A percentile compares a stretch with the other conserved stretches of the same genome.
These are phyloP conservation scores for Cecropterus lyciades DNA, from an alignment of 1,140 invertebrate species.

Conservation along the genomic window DNA sequence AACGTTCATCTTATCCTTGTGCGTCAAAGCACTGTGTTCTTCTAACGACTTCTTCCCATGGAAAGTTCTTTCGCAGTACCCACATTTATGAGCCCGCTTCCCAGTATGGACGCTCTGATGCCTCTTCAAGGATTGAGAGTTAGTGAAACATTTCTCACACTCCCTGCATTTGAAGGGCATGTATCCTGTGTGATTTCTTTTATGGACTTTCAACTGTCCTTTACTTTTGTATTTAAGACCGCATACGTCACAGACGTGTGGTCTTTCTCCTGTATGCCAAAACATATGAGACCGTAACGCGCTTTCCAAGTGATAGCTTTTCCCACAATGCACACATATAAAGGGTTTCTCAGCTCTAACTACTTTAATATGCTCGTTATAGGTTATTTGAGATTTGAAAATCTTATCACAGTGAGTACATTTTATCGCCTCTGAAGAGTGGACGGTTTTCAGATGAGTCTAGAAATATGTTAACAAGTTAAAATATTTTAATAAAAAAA, in stretches of 20 bases:
- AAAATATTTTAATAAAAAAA: too few species aligned
- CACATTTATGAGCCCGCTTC: constrained; percentile 44
- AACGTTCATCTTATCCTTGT: constrained; percentile 31
- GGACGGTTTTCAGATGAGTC: constrained; percentile 48
- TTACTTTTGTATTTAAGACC: constrained; percentile 58
- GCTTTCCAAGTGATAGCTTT: constrained; percentile 44
- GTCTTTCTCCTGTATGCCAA: constrained; percentile 58
- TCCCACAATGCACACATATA: constrained; percentile 58
- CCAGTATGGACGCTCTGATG: constrained; percentile 55
- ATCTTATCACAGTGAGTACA: constrained; percentile 61
- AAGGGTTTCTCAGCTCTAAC: constrained; percentile 47
- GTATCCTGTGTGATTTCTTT: constrained; percentile 52
- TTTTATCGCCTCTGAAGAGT: constrained; percentile 43
- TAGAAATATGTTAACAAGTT: constrained; percentile 20
- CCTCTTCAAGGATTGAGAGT: constrained; percentile 40
- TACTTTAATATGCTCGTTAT: constrained; percentile 50
- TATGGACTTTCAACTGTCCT: constrained; percentile 51
- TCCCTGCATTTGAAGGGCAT: constrained; percentile 50
- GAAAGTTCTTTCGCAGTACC: constrained; percentile 44
- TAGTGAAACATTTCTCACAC: constrained; percentile 50
- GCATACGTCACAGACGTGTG: constrained; percentile 55
- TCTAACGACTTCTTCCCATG: constrained; percentile 40
- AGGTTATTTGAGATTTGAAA: constrained; percentile 53
- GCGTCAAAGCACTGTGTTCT: constrained; percentile 36
- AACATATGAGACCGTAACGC: constrained; percentile 55